Conservation (phyloP, 2,113 vertebrate genomes). For the Strix aluco region DNA sequence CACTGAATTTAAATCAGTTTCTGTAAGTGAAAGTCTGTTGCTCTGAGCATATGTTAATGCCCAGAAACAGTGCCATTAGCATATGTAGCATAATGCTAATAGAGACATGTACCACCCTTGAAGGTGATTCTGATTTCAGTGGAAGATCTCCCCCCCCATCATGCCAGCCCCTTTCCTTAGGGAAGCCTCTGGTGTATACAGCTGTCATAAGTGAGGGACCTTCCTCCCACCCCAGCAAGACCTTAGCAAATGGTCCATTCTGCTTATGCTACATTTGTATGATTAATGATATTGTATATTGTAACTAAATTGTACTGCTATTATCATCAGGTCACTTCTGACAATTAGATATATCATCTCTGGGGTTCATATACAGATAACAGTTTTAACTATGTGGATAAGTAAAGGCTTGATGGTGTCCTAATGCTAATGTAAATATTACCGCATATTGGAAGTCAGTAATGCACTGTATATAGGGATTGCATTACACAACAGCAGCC, state of each 20-base stretch:
- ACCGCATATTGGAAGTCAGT: conserved; percentile 42
- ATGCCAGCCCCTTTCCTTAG: background rate
- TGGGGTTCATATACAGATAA: conserved; percentile 78
- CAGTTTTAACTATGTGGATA: conserved; percentile 79
- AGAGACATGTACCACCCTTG: conserved; percentile 66
- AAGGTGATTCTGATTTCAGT: conserved; percentile 35
- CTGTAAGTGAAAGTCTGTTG: conserved; percentile 83
- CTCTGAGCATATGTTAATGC: conserved; percentile 83
- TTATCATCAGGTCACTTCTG: conserved; percentile 83
- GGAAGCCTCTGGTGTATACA: background rate
- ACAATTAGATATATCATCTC: conserved; percentile 83
- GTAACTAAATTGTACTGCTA: conserved; percentile 83
- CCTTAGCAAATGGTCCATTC: conserved; percentile 57
- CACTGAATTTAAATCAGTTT: conserved; percentile 86
- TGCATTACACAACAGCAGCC: background rate
- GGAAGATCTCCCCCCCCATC: background rate
- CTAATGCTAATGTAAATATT: conserved; percentile 73
- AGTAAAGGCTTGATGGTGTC: conserved; percentile 63
- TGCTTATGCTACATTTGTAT: conserved; percentile 70
- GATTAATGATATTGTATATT: conserved; percentile 77
- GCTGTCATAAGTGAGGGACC: background rate
- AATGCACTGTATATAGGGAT: background rate
- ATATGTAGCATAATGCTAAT: conserved; percentile 81
- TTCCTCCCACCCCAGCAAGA: conserved; percentile 13
- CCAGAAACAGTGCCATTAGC: conserved; percentile 84